phyloP scores from a whole-genome alignment of 2,797 vertebrate species.

The Cyprinodon diabolis region DNA sequence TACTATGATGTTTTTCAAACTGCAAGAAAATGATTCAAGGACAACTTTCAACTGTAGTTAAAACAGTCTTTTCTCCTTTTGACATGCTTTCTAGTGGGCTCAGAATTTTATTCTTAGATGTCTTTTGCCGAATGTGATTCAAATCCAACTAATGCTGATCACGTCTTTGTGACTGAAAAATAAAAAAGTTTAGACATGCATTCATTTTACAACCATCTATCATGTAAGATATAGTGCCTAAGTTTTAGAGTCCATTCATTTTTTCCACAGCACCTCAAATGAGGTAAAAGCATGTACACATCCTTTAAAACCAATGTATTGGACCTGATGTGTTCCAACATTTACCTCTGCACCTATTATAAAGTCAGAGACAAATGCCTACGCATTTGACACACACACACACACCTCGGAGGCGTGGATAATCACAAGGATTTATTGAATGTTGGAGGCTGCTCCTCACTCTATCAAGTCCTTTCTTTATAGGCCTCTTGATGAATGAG shows the following conservation, averaged over 20 bases:
- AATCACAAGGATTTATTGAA: constrained; percentile 84
- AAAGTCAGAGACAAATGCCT: constrained; percentile 67
- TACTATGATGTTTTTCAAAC: background rate
- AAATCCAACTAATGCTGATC: background rate
- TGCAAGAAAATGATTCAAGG: no score
- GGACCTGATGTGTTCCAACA: constrained; percentile 44
- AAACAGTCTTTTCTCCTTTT: background rate
- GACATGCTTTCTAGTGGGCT: background rate
- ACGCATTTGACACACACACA: constrained; percentile 27
- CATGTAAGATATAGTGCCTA: no score
- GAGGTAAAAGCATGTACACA: constrained; percentile 53
- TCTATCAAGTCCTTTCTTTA: constrained; percentile 78
- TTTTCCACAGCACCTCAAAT: constrained; percentile 54
- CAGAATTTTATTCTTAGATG: background rate
- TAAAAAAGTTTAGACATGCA: background rate
- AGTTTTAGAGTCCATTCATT: no score
- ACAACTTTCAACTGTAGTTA: no score
- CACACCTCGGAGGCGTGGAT: constrained; percentile 73
- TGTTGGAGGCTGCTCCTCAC: constrained; percentile 71
- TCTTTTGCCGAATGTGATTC: background rate
- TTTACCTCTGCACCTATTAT: constrained; percentile 54
- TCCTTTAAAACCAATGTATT: constrained; percentile 43
- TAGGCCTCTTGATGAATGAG: constrained; percentile 73
- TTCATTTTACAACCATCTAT: background rate
- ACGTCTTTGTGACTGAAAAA: background rate